phyloP scores from a whole-genome alignment of 2,888 invertebrate genomes.

The Eristalinus sepulchralis region DNA sequence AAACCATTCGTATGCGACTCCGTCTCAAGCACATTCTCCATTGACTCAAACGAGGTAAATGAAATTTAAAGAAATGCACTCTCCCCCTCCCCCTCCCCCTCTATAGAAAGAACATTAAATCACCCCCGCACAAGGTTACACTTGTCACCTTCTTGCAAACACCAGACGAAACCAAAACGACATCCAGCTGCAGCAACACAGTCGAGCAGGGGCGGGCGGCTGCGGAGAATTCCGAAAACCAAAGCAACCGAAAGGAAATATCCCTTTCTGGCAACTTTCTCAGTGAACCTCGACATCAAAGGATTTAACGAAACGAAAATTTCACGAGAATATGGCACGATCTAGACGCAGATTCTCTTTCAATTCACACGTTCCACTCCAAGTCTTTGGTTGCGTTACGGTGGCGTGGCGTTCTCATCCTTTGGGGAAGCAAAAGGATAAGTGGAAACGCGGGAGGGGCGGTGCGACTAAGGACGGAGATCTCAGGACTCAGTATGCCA shows the following conservation, averaged over 20 bases:
- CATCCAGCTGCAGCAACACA: neutral
- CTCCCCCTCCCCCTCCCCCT: neutral
- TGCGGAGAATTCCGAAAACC: neutral
- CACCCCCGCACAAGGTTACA: neutral
- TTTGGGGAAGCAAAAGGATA: constrained; percentile 26
- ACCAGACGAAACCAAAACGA: neutral
- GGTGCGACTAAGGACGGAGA: too few species aligned
- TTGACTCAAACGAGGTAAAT: constrained; percentile 20
- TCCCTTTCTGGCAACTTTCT: constrained; percentile 14
- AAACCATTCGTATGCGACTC: too few species aligned
- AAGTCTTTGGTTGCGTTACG: neutral
- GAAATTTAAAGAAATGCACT: constrained; percentile 26
- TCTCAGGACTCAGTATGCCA: constrained; percentile 42
- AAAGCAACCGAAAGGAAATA: constrained; percentile 1
- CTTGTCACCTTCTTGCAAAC: neutral
- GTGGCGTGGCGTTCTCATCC: neutral
- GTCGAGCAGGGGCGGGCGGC: neutral
- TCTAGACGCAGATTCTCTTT: constrained; percentile 60
- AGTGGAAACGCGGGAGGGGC: constrained; percentile 38
- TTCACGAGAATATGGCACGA: constrained; percentile 42
- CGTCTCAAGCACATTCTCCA: too few species aligned
- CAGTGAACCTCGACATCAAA: constrained; percentile 30
- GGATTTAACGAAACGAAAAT: constrained; percentile 44
- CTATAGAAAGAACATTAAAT: too few species aligned
- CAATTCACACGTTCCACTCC: constrained; percentile 55